These are phyloP conservation scores for Mirounga angustirostris DNA, from an alignment of 2,113 vertebrate species.

Conservation along the genomic window DNA sequence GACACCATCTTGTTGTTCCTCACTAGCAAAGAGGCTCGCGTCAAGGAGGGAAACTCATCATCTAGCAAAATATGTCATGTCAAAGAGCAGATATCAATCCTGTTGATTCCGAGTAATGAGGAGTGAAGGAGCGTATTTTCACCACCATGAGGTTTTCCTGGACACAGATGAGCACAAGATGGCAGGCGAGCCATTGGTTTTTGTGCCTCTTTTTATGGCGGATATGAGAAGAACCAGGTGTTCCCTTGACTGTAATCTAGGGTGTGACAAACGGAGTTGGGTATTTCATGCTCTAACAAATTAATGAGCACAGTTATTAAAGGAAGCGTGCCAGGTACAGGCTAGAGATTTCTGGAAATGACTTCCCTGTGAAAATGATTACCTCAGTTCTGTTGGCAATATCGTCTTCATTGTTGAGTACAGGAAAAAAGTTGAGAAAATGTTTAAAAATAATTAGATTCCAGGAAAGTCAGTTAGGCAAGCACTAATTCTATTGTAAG, in stretches of 20 bases:
- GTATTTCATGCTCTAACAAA: not conserved
- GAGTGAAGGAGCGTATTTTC: not conserved
- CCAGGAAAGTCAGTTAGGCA: not conserved
- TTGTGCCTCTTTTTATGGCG: not conserved
- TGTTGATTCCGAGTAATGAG: not conserved
- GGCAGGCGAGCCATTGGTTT: not conserved
- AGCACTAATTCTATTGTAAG: not conserved
- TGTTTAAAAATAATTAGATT: slow-evolving; percentile 15
- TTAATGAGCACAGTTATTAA: not conserved
- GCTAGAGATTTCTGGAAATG: not conserved
- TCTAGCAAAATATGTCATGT: too few relatives aligned
- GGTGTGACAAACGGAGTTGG: not conserved
- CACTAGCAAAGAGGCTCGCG: not conserved
- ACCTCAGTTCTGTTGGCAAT: not conserved
- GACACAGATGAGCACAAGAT: not conserved
- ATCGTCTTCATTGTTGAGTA: not conserved
- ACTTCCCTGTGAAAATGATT: not conserved
- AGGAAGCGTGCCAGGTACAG: not conserved
- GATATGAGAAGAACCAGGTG: not conserved
- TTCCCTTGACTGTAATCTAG: not conserved
- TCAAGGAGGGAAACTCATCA: not conserved
- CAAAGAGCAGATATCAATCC: not conserved
- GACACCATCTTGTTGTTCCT: not conserved
- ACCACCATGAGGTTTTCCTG: not conserved
- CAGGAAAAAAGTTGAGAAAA: slow-evolving; percentile 9